These are phyloP conservation scores for Eilema griseolum DNA, from an alignment of 2,888 invertebrate genomes.

Conservation along the genomic window DNA sequence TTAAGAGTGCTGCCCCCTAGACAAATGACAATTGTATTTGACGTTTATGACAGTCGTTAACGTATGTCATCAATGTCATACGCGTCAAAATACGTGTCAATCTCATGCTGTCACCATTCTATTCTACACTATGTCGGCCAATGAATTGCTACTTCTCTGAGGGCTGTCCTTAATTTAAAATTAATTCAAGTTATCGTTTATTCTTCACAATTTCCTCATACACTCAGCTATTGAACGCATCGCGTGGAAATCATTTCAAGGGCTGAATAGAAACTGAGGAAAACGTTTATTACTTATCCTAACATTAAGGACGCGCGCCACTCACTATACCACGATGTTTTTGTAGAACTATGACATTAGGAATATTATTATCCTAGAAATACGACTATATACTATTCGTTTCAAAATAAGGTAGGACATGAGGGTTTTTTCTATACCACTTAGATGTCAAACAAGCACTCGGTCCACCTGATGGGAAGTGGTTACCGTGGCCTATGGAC, in stretches of 20 bases:
- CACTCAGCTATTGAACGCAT: conserved; percentile 29
- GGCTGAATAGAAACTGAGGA: conserved; percentile 74
- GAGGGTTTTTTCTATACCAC: no score
- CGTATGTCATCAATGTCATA: no score
- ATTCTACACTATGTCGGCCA: no score
- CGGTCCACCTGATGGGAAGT: no score
- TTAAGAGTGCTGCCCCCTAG: no score
- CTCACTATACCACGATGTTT: conserved; percentile 49
- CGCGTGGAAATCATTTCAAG: conserved; percentile 58
- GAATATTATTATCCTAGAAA: conserved; percentile 45
- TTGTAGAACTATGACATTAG: conserved; percentile 34
- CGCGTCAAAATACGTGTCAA: no score
- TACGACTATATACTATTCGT: conserved; percentile 40
- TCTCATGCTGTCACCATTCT: no score
- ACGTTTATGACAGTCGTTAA: no score
- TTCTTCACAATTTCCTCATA: conserved; percentile 39
- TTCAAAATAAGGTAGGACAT: no score
- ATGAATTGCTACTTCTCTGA: no score
- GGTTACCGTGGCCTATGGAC: no score
- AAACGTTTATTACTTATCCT: conserved; percentile 64
- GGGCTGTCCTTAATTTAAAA: background rate
- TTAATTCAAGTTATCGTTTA: conserved; percentile 22
- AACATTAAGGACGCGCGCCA: conserved; percentile 57
- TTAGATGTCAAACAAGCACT: no score
- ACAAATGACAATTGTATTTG: background rate